These are phyloP conservation scores for Sciaenops ocellatus DNA, from an alignment of 2,797 vertebrate genomes.

Conservation along the genomic window DNA sequence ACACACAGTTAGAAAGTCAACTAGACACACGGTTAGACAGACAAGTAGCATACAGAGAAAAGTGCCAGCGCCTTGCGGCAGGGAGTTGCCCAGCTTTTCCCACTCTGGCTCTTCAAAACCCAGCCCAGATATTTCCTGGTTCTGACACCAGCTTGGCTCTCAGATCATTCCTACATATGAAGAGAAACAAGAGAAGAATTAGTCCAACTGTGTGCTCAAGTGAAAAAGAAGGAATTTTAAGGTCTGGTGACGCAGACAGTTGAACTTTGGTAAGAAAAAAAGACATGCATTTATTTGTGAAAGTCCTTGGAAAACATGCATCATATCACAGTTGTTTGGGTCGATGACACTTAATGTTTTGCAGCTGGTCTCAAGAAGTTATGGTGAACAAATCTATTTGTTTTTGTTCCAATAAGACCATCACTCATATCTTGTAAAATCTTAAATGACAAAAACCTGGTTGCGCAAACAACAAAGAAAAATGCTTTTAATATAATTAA, in stretches of 20 bases:
- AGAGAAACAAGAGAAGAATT: conserved; percentile 68
- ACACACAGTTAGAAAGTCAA: conserved; percentile 21
- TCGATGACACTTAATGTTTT: conserved; percentile 66
- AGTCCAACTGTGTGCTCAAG: conserved; percentile 56
- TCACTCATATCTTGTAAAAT: conserved; percentile 20
- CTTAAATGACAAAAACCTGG: neutral
- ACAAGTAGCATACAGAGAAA: conserved; percentile 31
- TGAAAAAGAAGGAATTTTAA: conserved; percentile 64
- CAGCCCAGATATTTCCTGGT: conserved; percentile 80
- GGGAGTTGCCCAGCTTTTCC: conserved; percentile 73
- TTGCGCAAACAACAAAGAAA: conserved; percentile 10
- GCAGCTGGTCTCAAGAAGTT: conserved; percentile 57
- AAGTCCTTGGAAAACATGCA: conserved; percentile 61
- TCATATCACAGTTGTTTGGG: conserved; percentile 57
- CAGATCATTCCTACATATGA: conserved; percentile 40
- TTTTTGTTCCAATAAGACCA: conserved; percentile 16
- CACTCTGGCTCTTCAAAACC: conserved; percentile 64
- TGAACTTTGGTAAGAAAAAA: conserved; percentile 40
- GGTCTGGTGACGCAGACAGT: conserved; percentile 60
- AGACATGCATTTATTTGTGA: conserved; percentile 50
- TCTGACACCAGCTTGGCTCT: conserved; percentile 76
- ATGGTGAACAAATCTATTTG: conserved; percentile 30
- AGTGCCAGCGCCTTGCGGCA: conserved; percentile 62
- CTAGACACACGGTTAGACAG: conserved; percentile 39
- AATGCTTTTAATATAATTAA: conserved; percentile 3